Evolutionary conservation across 1,140 invertebrate species (phyloP).

Genomic region (Meteorus sp.): DNA sequence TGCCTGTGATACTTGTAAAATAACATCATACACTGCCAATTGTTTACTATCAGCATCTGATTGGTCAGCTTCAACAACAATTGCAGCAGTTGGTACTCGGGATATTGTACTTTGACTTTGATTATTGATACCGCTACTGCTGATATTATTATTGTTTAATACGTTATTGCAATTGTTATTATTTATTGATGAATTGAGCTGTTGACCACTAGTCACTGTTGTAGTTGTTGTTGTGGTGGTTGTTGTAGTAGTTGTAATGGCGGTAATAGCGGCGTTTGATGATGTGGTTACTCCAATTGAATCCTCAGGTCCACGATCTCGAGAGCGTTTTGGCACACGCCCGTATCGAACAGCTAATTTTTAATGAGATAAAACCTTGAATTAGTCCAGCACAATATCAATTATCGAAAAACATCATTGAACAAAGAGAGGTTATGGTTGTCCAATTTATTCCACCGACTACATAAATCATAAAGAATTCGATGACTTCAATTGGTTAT

Average conservation of each 20-base stretch:
- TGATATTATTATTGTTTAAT: slow-evolving; percentile 33
- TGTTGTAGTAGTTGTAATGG: no score
- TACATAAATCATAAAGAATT: no score
- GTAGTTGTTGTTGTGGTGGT: slow-evolving; percentile 46
- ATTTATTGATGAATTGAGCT: slow-evolving; percentile 36
- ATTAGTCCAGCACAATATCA: no score
- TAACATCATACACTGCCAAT: slow-evolving; percentile 80
- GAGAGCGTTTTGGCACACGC: slow-evolving; percentile 88
- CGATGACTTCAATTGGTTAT: no score
- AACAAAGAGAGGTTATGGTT: no score
- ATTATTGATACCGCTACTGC: slow-evolving; percentile 38
- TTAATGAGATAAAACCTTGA: no score
- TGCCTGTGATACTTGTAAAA: slow-evolving; percentile 85
- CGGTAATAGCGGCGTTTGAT: no score
- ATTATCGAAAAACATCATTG: no score
- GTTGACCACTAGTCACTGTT: slow-evolving; percentile 40
- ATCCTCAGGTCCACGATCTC: slow-evolving; percentile 72
- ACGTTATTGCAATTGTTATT: slow-evolving; percentile 38
- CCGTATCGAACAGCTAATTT: slow-evolving; percentile 91
- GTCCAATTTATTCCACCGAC: no score
- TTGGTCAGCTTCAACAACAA: slow-evolving; percentile 53
- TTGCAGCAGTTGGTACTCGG: slow-evolving; percentile 47
- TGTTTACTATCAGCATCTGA: slow-evolving; percentile 63
- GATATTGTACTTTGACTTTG: slow-evolving; percentile 43
- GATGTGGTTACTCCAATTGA: no score